Percentiles rank a stretch among this genome's conserved stretches.
Conservation (phyloP, 1,140 invertebrate species). For the Caenorhabditis tropicalis region DNA sequence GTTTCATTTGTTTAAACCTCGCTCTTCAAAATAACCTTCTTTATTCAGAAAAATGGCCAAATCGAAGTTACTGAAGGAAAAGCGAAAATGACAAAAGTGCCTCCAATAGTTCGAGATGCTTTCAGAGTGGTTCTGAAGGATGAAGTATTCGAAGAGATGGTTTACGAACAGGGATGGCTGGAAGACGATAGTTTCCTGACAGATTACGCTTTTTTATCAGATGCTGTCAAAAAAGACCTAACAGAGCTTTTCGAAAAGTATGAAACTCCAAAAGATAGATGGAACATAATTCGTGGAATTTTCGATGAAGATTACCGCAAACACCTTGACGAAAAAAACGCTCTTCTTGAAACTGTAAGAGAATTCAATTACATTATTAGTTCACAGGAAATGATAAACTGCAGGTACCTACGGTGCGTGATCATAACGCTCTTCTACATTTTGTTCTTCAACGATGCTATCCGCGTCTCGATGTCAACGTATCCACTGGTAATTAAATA, state of each 20-base stretch:
- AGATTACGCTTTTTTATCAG: background rate
- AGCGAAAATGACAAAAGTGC: background rate
- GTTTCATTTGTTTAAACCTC: background rate
- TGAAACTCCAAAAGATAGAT: background rate
- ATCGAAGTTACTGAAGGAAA: background rate
- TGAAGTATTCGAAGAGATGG: slow-evolving; percentile 60
- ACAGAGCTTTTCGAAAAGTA: background rate
- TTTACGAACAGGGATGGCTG: slow-evolving; percentile 67
- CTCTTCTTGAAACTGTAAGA: background rate
- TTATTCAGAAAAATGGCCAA: slow-evolving; percentile 7
- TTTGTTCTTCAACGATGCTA: slow-evolving; percentile 78
- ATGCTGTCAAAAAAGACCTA: background rate
- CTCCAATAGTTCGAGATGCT: slow-evolving; percentile 11
- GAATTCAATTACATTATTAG: no score
- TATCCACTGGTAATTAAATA: slow-evolving; percentile 76
- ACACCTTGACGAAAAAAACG: background rate
- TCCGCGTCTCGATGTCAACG: slow-evolving; percentile 92
- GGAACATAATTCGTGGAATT: slow-evolving; percentile 38
- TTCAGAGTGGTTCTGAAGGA: slow-evolving; percentile 60
- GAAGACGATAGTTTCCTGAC: slow-evolving; percentile 46
- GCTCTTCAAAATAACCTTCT: background rate
- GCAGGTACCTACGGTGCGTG: background rate
- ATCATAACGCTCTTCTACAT: slow-evolving; percentile 60
- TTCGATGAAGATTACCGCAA: slow-evolving; percentile 39
- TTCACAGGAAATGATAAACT: no score